These are phyloP conservation scores for Lepus europaeus DNA, from an alignment of 2,113 vertebrate genomes.

Conservation along the genomic window DNA sequence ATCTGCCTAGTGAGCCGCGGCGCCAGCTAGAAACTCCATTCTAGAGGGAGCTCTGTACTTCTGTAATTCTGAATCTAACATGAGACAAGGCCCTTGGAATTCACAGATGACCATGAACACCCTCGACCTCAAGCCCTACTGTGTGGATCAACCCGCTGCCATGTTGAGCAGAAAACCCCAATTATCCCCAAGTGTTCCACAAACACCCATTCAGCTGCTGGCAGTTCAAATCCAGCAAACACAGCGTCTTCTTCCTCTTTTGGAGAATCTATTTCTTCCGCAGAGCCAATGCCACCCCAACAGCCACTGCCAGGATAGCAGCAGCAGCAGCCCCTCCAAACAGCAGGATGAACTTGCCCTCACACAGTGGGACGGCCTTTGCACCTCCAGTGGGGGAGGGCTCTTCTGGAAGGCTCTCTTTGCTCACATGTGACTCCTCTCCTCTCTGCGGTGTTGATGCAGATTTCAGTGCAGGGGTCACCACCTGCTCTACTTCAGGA, in stretches of 20 bases:
- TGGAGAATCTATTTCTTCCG: constrained; percentile 91
- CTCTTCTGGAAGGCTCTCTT: constrained; percentile 77
- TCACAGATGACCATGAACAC: background rate
- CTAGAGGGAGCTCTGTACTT: background rate
- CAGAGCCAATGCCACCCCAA: constrained; percentile 89
- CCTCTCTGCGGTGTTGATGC: constrained; percentile 78
- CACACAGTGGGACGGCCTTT: constrained; percentile 75
- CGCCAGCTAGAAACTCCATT: too few relatives aligned
- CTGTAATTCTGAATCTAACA: constrained; percentile 5
- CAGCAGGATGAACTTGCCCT: constrained; percentile 90
- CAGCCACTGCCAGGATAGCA: constrained; percentile 90
- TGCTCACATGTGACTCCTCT: constrained; percentile 74
- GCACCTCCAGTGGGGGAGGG: constrained; percentile 66
- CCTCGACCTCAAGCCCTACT: background rate
- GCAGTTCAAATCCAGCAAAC: constrained; percentile 82
- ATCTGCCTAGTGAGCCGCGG: too few relatives aligned
- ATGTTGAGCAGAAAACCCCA: constrained; percentile 75
- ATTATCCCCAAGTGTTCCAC: constrained; percentile 78
- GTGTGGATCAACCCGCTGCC: constrained; percentile 49
- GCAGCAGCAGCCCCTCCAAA: constrained; percentile 92
- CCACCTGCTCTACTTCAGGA: constrained; percentile 74
- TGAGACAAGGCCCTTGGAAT: background rate
- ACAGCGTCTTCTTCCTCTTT: constrained; percentile 59
- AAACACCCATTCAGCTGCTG: constrained; percentile 80
- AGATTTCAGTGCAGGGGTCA: constrained; percentile 65